Evolutionary conservation across 2,888 invertebrate species (phyloP).

Genomic region (Drosophila fungiperda): DNA sequence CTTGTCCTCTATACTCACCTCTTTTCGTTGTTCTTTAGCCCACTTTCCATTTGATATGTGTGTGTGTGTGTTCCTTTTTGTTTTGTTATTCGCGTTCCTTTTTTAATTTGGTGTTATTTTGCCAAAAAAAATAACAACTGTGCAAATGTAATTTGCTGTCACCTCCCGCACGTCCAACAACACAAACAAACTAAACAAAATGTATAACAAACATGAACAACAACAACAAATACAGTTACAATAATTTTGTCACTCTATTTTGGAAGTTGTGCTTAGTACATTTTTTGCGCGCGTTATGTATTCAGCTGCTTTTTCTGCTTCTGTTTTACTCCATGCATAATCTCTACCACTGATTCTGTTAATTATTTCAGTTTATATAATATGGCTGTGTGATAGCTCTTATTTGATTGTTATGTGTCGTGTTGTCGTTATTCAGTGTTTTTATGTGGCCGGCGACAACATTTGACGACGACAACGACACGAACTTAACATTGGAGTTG

Average conservation of each 20-base stretch:
- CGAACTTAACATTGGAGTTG: conserved; percentile 60
- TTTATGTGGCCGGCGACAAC: conserved; percentile 29
- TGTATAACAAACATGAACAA: conserved; percentile 32
- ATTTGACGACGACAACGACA: conserved; percentile 41
- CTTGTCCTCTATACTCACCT: conserved; percentile 45
- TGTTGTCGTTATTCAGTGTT: conserved; percentile 47
- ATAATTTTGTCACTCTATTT: conserved; percentile 30
- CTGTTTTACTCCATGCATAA: conserved; percentile 16
- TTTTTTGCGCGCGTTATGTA: conserved; percentile 38
- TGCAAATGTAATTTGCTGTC: conserved; percentile 13
- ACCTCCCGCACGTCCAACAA: conserved; percentile 20
- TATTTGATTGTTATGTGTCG: conserved; percentile 42
- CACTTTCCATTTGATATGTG: conserved; percentile 55
- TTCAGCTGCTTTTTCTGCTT: conserved; percentile 14
- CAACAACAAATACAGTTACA: conserved; percentile 11
- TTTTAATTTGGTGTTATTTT: neutral
- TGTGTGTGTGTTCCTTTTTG: conserved; percentile 15
- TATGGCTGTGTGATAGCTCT: conserved; percentile 13
- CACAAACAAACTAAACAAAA: conserved; percentile 45
- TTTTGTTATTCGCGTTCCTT: conserved; percentile 16
- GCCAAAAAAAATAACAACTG: conserved; percentile 25
- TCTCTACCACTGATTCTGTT: conserved; percentile 23
- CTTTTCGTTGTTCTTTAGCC: conserved; percentile 50
- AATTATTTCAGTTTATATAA: neutral
- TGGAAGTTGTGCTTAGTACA: conserved; percentile 17